Evolutionary conservation across 2,888 invertebrate genomes (phyloP).

Genomic region (Polydrusus tereticollis): DNA sequence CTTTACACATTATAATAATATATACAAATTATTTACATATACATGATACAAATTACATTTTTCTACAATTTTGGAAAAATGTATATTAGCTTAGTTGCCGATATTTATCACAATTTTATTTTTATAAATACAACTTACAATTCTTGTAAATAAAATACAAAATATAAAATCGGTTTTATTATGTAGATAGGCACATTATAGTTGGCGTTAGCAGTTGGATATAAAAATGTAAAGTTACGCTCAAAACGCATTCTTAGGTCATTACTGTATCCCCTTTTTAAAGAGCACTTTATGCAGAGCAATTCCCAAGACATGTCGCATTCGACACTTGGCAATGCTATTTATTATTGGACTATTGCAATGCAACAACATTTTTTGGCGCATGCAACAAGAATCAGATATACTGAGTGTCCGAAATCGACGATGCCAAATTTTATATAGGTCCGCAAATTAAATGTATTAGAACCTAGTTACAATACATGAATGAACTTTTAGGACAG

Average conservation of each 20-base stretch:
- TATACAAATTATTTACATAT: slow-evolving; percentile 37
- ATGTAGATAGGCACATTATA: slow-evolving; percentile 25
- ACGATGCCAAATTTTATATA: too few species aligned
- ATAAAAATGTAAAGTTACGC: slow-evolving; percentile 1
- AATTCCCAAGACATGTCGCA: too few species aligned
- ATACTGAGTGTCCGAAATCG: too few species aligned
- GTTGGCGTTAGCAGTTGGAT: slow-evolving; percentile 33
- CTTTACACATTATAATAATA: slow-evolving; percentile 28
- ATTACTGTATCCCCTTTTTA: neutral
- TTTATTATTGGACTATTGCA: too few species aligned
- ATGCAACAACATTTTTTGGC: too few species aligned
- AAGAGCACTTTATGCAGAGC: too few species aligned
- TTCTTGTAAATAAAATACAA: slow-evolving; percentile 33
- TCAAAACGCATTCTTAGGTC: neutral
- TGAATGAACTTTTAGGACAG: too few species aligned
- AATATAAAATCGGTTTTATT: slow-evolving; percentile 23
- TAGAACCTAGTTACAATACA: too few species aligned
- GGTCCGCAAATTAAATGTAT: too few species aligned
- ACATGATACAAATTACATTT: slow-evolving; percentile 23
- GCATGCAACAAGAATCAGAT: too few species aligned
- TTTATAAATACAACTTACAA: slow-evolving; percentile 31
- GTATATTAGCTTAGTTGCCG: slow-evolving; percentile 39
- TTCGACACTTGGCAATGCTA: too few species aligned
- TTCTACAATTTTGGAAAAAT: slow-evolving; percentile 30
- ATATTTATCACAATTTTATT: slow-evolving; percentile 41